phyloP scores from a whole-genome alignment of 2,113 vertebrate species.

The Macrotus californicus region DNA sequence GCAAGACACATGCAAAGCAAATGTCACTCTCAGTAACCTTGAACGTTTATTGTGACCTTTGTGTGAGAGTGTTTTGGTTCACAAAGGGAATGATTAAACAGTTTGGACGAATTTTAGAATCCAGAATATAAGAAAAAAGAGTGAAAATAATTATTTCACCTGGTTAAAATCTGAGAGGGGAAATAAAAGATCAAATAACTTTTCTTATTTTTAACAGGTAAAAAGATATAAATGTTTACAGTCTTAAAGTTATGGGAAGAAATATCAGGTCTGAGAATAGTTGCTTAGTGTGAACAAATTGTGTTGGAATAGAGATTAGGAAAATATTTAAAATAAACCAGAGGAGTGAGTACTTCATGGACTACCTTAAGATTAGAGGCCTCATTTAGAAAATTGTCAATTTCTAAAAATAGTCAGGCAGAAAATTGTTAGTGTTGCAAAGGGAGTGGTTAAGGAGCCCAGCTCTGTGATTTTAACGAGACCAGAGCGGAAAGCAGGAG shows the following conservation, averaged over 20 bases:
- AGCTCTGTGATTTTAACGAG: neutral
- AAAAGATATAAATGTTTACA: neutral
- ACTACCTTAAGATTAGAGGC: neutral
- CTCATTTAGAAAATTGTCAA: conserved; percentile 32
- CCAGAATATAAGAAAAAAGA: neutral
- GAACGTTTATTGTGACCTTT: neutral
- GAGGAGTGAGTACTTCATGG: neutral
- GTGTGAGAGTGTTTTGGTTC: neutral
- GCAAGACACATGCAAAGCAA: neutral
- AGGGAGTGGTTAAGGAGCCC: neutral
- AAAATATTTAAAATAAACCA: neutral
- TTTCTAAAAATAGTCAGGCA: conserved; percentile 32
- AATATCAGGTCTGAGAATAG: neutral
- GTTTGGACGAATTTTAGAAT: neutral
- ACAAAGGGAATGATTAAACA: neutral
- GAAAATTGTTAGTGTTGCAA: conserved; percentile 13
- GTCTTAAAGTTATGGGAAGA: neutral
- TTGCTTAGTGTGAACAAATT: neutral
- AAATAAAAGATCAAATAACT: neutral
- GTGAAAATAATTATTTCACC: neutral
- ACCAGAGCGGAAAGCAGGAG: neutral
- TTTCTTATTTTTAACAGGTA: neutral
- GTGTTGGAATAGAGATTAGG: neutral
- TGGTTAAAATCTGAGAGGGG: neutral
- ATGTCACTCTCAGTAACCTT: neutral